Base-by-base conservation (phyloP, 2,797 vertebrate genomes). In the Etheostoma perlongum region DNA sequence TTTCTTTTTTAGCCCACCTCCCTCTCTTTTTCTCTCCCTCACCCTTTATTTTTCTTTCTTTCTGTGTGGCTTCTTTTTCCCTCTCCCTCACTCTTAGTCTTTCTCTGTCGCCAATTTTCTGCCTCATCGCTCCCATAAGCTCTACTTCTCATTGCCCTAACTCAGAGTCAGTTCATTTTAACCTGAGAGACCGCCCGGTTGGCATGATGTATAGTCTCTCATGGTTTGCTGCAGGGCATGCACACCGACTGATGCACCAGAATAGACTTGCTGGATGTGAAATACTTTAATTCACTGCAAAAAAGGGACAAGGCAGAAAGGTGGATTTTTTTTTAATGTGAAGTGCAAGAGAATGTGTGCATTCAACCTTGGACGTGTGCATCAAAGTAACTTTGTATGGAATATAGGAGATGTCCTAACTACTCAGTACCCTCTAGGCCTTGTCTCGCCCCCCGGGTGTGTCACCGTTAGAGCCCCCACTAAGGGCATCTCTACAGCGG, bases 401-500 rank as follows among this genome's bases (percentile, higher is more conserved):
- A 76, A 60, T 80, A 73, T 75, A 72, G 85, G 72, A 57, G 73
- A 61, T 88, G 77, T 65, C 83, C 90, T 95, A 92, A 94, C 87
- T 74, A 58, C 79, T 71, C 82, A 95, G 91, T 94, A 63, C 91
- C 91, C 91, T 92, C 66, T 90, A 98, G 97, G 92, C 93, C 0
- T 83, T 95, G 70, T 95, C 94, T 79, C 95, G 95, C 0, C 95
- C 95, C n/a, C 82, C 88, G 11, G 94, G 96, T 55, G 93, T 95
- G 49, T 96, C 93, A n/a, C 95, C 96, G 0, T 89, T 88, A 58
- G 94, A 96, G 53, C 94, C 96, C 46, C 95, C 96, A 1, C 94
- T 95, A 82, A 96, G 95, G 92, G 93, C 80, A 1, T 92, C 96
- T 4, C 94, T 98, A 78, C 96, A 97, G 91, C 94, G 96, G 72